Evolutionary conservation across 2,888 invertebrate species (phyloP).

Genomic region (Cephonodes hylas): DNA sequence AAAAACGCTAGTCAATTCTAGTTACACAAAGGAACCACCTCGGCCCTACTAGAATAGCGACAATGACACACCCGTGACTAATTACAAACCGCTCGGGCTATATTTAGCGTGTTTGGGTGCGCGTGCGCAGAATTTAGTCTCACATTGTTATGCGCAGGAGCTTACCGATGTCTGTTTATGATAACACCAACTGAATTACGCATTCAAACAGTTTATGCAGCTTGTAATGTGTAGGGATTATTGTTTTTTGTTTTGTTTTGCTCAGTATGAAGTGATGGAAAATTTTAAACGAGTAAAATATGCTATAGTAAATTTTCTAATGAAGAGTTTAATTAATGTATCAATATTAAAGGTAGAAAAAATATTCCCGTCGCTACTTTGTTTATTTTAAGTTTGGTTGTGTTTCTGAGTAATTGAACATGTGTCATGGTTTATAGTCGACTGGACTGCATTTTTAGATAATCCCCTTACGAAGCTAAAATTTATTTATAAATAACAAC

Average conservation of each 20-base stretch:
- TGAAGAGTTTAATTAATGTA: too few species aligned
- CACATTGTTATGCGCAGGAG: not conserved
- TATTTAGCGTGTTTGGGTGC: conserved; percentile 1
- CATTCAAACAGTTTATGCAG: not conserved
- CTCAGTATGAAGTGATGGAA: not conserved
- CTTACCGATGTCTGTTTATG: not conserved
- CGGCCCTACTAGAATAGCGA: not conserved
- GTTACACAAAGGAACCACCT: not conserved
- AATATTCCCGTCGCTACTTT: too few species aligned
- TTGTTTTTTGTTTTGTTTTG: not conserved
- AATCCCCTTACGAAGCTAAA: too few species aligned
- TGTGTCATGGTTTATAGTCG: too few species aligned
- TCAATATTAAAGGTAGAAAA: too few species aligned
- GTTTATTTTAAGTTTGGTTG: too few species aligned
- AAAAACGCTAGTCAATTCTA: not conserved
- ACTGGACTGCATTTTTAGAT: too few species aligned
- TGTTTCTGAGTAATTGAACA: too few species aligned
- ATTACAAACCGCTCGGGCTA: conserved; percentile 2
- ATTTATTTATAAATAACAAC: too few species aligned
- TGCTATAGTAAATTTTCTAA: too few species aligned
- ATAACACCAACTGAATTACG: not conserved
- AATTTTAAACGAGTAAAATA: too few species aligned
- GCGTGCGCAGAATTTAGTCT: not conserved
- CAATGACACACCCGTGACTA: conserved; percentile 3
- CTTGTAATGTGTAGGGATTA: too few species aligned